phyloP scores from a whole-genome alignment of 2,797 vertebrate species.

The Hyperoplus immaculatus region DNA sequence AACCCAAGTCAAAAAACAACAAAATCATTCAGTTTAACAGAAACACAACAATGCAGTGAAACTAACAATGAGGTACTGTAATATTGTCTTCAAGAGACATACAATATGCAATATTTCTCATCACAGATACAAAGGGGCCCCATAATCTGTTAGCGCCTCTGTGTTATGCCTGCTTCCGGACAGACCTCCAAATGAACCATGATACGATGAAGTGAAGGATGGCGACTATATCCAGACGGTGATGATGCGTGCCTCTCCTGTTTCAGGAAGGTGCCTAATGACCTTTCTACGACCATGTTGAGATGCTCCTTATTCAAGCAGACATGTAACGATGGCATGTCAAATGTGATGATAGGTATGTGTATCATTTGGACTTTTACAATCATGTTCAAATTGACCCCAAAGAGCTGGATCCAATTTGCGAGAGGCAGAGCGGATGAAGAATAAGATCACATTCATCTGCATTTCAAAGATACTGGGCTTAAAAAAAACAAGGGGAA shows the following conservation, averaged over 20 bases:
- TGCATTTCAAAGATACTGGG: conserved; percentile 56
- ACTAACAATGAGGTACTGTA: too few relatives aligned
- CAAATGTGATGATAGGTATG: conserved; percentile 10
- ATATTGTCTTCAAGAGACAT: too few relatives aligned
- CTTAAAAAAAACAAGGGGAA: conserved; percentile 43
- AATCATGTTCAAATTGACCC: conserved; percentile 13
- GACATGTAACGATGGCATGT: conserved; percentile 41
- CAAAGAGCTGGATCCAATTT: conserved; percentile 23
- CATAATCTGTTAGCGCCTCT: conserved; percentile 71
- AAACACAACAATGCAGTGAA: too few relatives aligned
- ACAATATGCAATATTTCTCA: too few relatives aligned
- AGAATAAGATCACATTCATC: conserved; percentile 36
- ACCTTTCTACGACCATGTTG: conserved; percentile 68
- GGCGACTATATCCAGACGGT: conserved; percentile 48
- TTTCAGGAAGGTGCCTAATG: conserved; percentile 75
- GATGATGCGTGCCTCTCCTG: conserved; percentile 55
- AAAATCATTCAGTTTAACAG: too few relatives aligned
- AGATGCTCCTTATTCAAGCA: conserved; percentile 21
- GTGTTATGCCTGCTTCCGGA: conserved; percentile 62
- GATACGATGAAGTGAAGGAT: conserved; percentile 60
- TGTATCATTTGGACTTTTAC: conserved; percentile 12
- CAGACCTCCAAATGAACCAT: conserved; percentile 57
- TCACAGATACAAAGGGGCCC: conserved; percentile 21
- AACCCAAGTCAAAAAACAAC: too few relatives aligned
- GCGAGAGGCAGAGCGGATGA: conserved; percentile 2